These are phyloP conservation scores for Melanotaenia trifasciata DNA, from an alignment of 2,797 vertebrate genomes.

Conservation along the genomic window DNA sequence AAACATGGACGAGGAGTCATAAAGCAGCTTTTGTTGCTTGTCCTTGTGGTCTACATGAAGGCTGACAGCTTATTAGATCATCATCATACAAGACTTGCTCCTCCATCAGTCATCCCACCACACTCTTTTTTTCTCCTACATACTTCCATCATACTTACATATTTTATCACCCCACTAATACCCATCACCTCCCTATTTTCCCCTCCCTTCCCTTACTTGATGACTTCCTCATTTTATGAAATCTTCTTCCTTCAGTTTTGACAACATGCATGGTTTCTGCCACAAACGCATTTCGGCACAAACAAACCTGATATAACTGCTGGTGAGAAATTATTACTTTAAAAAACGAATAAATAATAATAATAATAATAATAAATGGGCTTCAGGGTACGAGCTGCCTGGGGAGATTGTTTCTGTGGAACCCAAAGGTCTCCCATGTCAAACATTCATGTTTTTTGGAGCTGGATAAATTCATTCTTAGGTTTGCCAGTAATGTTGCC, in stretches of 20 bases:
- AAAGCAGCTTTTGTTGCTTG: conserved; percentile 62
- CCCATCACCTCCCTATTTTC: background rate
- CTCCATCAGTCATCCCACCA: conserved; percentile 13
- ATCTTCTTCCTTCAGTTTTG: conserved; percentile 38
- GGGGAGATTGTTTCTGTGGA: conserved; percentile 32
- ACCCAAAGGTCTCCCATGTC: conserved; percentile 36
- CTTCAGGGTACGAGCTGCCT: conserved; percentile 49
- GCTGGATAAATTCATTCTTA: conserved; percentile 50
- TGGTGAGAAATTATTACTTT: conserved; percentile 15
- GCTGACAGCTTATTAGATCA: conserved; percentile 60
- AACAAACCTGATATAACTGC: conserved; percentile 21
- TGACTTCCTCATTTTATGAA: conserved; percentile 34
- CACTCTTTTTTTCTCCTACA: conserved; percentile 37
- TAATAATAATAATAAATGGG: background rate
- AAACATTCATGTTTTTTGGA: conserved; percentile 44
- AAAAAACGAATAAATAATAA: conserved; percentile 16
- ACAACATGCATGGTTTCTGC: conserved; percentile 14
- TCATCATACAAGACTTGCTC: conserved; percentile 45
- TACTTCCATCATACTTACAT: conserved; percentile 33
- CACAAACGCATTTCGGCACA: conserved; percentile 15
- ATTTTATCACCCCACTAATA: conserved; percentile 15
- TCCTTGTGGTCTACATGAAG: conserved; percentile 37
- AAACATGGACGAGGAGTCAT: conserved; percentile 25
- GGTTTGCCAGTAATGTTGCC: conserved; percentile 67
- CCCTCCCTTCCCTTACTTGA: background rate